Evolutionary conservation across 2,113 vertebrate species (phyloP).

Genomic region (Poecile atricapillus): DNA sequence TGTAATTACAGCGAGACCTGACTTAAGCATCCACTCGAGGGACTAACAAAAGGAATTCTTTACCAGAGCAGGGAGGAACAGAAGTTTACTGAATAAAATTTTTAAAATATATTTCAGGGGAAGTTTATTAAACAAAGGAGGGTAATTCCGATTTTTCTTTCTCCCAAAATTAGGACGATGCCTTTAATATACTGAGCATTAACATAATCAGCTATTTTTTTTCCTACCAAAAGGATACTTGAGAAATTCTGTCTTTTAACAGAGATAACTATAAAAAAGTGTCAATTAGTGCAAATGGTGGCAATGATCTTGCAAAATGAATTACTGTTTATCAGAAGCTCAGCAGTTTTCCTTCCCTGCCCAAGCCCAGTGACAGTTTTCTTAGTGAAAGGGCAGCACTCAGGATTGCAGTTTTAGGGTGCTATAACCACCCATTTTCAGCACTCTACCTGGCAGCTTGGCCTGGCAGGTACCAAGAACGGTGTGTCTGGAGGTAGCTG

Average conservation of each 20-base stretch:
- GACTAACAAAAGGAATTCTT: constrained; percentile 5
- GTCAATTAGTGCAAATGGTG: background rate
- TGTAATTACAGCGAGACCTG: constrained; percentile 59
- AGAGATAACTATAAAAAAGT: background rate
- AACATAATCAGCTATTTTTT: background rate
- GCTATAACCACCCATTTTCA: background rate
- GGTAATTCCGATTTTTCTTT: background rate
- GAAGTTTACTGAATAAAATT: background rate
- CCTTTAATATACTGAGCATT: background rate
- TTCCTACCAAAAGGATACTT: background rate
- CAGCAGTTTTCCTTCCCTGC: background rate
- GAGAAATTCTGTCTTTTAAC: background rate
- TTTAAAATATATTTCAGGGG: background rate
- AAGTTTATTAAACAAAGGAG: background rate
- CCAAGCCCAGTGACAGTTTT: background rate
- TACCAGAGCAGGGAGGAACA: background rate
- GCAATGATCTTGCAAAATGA: background rate
- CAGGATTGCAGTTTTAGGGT: background rate
- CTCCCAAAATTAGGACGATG: background rate
- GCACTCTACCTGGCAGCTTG: background rate
- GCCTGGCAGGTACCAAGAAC: background rate
- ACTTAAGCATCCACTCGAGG: constrained; percentile 33
- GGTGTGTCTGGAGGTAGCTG: background rate
- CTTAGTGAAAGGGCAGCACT: background rate
- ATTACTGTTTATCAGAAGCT: background rate